phyloP scores from a whole-genome alignment of 2,113 vertebrate species.

The Mesembrinibis cayennensis region DNA sequence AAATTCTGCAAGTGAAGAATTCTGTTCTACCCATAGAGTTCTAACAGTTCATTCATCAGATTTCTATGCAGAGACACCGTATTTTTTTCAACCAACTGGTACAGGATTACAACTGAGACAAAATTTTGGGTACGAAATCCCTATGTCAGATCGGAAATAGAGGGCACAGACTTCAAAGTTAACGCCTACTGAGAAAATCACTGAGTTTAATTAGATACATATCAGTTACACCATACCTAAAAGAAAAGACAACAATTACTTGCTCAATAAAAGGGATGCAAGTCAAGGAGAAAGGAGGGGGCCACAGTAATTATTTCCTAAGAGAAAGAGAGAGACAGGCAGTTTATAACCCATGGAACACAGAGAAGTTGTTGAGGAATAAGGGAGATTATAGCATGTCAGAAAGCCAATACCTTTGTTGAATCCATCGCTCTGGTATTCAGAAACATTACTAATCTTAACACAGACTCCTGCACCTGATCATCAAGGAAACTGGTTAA shows the following conservation, averaged over 20 bases:
- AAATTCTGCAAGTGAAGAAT: background rate
- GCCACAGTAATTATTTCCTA: background rate
- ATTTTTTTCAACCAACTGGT: background rate
- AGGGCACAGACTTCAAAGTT: background rate
- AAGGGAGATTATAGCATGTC: background rate
- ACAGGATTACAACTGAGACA: background rate
- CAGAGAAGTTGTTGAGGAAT: background rate
- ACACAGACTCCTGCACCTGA: fast-evolving
- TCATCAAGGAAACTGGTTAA: background rate
- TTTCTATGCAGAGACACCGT: background rate
- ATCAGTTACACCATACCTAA: background rate
- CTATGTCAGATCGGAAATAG: background rate
- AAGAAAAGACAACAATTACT: background rate
- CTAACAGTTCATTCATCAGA: background rate
- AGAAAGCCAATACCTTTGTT: background rate
- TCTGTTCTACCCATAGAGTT: background rate
- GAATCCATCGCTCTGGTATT: background rate
- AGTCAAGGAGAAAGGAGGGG: background rate
- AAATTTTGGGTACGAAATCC: background rate
- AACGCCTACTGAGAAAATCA: background rate
- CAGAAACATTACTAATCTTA: background rate
- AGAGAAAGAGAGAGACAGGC: background rate
- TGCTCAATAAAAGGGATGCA: background rate
- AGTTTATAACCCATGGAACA: background rate
- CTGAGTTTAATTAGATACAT: background rate